Percentiles rank a stretch among this genome's conserved stretches.
phyloP scores from a whole-genome alignment of 2,888 invertebrate species.

The Chrysotoxum bicinctum region DNA sequence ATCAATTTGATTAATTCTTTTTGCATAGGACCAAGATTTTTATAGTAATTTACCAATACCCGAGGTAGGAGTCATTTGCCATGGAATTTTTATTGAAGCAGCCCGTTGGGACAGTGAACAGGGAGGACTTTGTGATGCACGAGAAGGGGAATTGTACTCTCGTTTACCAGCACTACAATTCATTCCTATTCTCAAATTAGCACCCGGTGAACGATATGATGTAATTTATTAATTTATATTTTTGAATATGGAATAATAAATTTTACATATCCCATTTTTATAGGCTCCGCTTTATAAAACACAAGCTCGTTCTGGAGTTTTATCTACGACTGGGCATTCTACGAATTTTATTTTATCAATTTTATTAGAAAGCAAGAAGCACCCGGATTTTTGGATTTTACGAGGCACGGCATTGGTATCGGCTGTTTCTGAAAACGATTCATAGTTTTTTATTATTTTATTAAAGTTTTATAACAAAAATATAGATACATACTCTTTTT shows the following conservation, averaged over 20 bases:
- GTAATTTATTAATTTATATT: conserved; percentile 27
- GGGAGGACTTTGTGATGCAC: conserved; percentile 89
- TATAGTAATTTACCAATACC: conserved; percentile 84
- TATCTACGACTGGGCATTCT: conserved; percentile 96
- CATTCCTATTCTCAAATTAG: conserved; percentile 78
- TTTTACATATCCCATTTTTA: conserved; percentile 75
- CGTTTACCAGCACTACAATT: conserved; percentile 79
- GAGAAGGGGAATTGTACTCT: conserved; percentile 82
- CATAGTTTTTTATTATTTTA: conserved; percentile 64
- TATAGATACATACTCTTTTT: too few species aligned
- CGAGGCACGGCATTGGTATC: conserved; percentile 94
- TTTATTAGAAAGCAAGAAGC: conserved; percentile 85
- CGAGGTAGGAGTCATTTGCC: conserved; percentile 87
- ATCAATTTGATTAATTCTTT: conserved; percentile 27
- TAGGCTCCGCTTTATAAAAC: conserved; percentile 93
- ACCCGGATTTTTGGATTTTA: conserved; percentile 92
- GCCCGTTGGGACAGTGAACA: conserved; percentile 89
- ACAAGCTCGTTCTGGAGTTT: conserved; percentile 90
- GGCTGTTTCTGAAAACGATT: conserved; percentile 86
- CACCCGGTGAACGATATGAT: conserved; percentile 76
- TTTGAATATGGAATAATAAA: conserved; percentile 83
- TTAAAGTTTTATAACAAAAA: too few species aligned
- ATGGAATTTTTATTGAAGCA: conserved; percentile 93
- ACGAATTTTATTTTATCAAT: conserved; percentile 95
- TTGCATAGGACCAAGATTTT: conserved; percentile 79